These are phyloP conservation scores for Taurulus bubalis DNA, from an alignment of 2,113 vertebrate species.

Conservation along the genomic window DNA sequence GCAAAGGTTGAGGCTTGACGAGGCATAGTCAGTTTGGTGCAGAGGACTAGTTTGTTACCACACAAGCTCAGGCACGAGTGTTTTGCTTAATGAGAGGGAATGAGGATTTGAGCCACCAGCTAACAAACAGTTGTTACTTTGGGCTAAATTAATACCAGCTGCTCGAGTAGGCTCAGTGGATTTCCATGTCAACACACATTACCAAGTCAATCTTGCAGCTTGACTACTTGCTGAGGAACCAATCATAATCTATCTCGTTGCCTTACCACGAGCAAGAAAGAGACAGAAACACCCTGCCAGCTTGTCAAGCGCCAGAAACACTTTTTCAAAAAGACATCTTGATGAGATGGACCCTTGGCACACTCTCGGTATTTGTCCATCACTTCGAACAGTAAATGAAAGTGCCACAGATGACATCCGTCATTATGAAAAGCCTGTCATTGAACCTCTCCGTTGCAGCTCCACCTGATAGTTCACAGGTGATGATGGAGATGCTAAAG, in stretches of 20 bases:
- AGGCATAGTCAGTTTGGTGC: conserved; percentile 15
- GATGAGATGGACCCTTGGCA: conserved; percentile 62
- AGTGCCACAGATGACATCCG: conserved; percentile 65
- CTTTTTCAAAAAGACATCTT: conserved; percentile 68
- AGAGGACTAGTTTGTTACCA: conserved; percentile 31
- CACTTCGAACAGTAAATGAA: conserved; percentile 74
- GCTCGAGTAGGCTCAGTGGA: conserved; percentile 65
- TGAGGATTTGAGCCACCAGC: conserved; percentile 30
- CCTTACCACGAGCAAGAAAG: conserved; percentile 13
- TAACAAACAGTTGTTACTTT: conserved; percentile 69
- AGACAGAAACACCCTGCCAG: conserved; percentile 44
- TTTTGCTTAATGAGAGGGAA: conserved; percentile 53
- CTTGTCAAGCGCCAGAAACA: conserved; percentile 68
- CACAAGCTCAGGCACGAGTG: conserved; percentile 12
- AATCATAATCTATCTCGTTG: conserved; percentile 72
- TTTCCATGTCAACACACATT: conserved; percentile 73
- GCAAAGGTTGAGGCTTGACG: conserved; percentile 35
- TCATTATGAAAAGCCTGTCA: conserved; percentile 60
- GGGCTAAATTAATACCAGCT: conserved; percentile 76
- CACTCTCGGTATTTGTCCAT: conserved; percentile 67
- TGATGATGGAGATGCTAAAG: conserved; percentile 31
- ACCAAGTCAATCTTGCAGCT: conserved; percentile 67
- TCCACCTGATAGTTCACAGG: conserved; percentile 42
- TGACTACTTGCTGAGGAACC: conserved; percentile 62
- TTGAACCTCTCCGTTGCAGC: conserved; percentile 23